These are phyloP conservation scores for Eriocheir sinensis DNA, from an alignment of 1,140 invertebrate species.

Conservation along the genomic window DNA sequence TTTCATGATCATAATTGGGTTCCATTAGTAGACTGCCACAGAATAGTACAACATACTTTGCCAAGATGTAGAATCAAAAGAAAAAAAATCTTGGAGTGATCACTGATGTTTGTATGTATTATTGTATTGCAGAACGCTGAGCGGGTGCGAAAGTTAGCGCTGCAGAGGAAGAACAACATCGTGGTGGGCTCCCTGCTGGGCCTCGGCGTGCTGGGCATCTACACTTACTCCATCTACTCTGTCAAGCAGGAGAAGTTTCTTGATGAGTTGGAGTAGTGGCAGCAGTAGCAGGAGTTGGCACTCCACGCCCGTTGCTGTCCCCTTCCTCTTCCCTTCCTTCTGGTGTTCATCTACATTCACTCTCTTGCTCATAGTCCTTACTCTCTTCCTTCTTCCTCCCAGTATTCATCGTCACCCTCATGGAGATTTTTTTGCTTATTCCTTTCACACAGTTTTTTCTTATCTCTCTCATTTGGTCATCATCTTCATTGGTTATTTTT, in stretches of 20 bases:
- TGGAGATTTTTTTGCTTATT: too few relatives aligned
- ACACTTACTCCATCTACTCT: slow-evolving; percentile 90
- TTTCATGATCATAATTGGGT: too few relatives aligned
- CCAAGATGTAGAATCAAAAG: too few relatives aligned
- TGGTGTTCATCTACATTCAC: not conserved
- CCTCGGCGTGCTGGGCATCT: slow-evolving; percentile 87
- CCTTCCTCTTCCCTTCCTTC: not conserved
- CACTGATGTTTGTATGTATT: not conserved
- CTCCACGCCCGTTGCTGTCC: not conserved
- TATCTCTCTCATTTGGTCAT: too few relatives aligned
- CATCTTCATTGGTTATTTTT: too few relatives aligned
- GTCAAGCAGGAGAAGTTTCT: slow-evolving; percentile 93
- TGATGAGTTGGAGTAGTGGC: slow-evolving; percentile 89
- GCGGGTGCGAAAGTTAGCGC: slow-evolving; percentile 86
- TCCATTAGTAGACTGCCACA: too few relatives aligned
- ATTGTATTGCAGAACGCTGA: slow-evolving; percentile 81
- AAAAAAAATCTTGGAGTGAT: too few relatives aligned
- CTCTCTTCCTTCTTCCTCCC: not conserved
- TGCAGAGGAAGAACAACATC: slow-evolving; percentile 86
- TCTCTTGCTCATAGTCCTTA: not conserved
- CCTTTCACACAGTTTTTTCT: too few relatives aligned
- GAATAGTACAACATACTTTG: too few relatives aligned
- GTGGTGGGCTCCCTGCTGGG: slow-evolving; percentile 85
- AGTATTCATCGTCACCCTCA: too few relatives aligned
- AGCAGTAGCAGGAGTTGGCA: not conserved